Conservation (phyloP, 2,113 vertebrate genomes). For the Poeciliopsis prolifica region DNA sequence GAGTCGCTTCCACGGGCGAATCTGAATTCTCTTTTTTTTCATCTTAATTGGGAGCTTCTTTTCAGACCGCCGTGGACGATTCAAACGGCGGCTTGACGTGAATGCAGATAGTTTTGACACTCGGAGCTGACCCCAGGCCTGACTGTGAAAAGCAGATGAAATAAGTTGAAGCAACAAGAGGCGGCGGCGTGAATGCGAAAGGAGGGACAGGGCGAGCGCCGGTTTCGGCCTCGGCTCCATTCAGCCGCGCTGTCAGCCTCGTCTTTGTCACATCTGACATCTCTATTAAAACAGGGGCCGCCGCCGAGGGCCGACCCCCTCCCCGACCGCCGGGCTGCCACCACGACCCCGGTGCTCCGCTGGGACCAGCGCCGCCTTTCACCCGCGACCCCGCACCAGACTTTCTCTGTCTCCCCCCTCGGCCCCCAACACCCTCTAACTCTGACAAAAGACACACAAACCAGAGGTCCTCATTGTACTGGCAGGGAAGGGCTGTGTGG, state of each 20-base stretch:
- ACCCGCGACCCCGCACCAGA: conserved; percentile 64
- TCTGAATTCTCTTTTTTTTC: conserved; percentile 3
- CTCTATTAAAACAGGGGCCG: conserved; percentile 80
- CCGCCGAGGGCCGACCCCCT: conserved; percentile 61
- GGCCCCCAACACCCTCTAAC: not conserved
- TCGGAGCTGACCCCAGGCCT: conserved; percentile 28
- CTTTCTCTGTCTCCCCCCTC: conserved; percentile 53
- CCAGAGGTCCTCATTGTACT: conserved; percentile 69
- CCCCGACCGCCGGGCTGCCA: conserved; percentile 55
- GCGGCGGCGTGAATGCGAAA: conserved; percentile 51
- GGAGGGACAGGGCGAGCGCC: conserved; percentile 15
- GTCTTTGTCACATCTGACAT: conserved; percentile 83
- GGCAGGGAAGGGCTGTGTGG: not conserved
- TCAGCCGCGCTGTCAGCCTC: conserved; percentile 77
- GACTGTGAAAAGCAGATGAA: conserved; percentile 48
- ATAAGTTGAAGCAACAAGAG: conserved; percentile 55
- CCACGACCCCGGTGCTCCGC: conserved; percentile 67
- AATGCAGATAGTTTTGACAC: conserved; percentile 56
- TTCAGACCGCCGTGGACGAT: not conserved
- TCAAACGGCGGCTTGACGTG: conserved; percentile 1
- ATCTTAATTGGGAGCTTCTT: not conserved
- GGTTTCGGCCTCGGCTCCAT: conserved; percentile 67
- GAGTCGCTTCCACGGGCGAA: conserved; percentile 23
- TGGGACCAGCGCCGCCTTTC: conserved; percentile 67
- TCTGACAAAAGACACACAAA: conserved; percentile 50